phyloP scores from a whole-genome alignment of 2,797 vertebrate species.

The Tapera naevia region DNA sequence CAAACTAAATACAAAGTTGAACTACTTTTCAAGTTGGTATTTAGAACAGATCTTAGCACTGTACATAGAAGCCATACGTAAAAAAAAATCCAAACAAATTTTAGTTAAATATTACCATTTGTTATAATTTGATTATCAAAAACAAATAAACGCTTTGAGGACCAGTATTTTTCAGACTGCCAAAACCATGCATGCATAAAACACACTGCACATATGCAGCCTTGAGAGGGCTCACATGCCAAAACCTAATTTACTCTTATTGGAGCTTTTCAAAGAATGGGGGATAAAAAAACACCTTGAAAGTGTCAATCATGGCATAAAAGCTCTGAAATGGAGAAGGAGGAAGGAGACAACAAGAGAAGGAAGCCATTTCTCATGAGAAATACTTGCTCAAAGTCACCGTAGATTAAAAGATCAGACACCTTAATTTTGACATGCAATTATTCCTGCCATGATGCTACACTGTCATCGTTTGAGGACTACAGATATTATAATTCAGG shows the following conservation, averaged over 20 bases:
- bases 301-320: not conserved
- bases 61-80: not conserved
- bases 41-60: not conserved
- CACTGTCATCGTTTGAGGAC: not conserved
- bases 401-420: not conserved
- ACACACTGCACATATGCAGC: fast-evolving
- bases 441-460: not conserved
- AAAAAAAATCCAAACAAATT: not conserved
- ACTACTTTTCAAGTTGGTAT: not conserved
- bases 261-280: not conserved
- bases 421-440: not conserved
- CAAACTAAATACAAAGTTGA: not conserved
- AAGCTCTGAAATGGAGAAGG: not conserved
- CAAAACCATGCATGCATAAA: not conserved
- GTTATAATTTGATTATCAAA: not conserved
- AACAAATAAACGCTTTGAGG: not conserved
- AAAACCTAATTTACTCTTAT: not conserved
- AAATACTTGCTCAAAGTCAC: not conserved
- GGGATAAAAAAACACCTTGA: fast-evolving
- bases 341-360: not conserved
- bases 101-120: constrained; percentile 36
- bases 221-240: not conserved
- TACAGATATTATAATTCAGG: not conserved
- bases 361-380: not conserved
- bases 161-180: not conserved